Evolutionary conservation across 2,113 vertebrate species (phyloP).

Genomic region (Micromys minutus): DNA sequence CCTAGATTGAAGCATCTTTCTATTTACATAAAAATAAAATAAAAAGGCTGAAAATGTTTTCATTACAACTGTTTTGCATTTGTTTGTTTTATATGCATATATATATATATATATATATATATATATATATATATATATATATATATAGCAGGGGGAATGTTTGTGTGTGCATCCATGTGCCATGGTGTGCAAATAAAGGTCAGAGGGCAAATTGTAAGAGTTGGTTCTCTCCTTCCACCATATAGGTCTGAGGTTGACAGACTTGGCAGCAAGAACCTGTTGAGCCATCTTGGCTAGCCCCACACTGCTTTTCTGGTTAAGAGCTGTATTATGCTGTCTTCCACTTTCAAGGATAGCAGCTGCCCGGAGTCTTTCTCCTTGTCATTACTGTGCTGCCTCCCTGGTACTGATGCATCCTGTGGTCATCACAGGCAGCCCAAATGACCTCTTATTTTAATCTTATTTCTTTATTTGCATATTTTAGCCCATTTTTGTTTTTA

Average conservation of each 20-base stretch:
- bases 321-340: neutral
- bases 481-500: neutral
- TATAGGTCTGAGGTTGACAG: too few species aligned
- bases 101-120: too few species aligned
- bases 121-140: too few species aligned
- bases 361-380: neutral
- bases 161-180: neutral
- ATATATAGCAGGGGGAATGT: too few species aligned
- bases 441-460: neutral
- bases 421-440: neutral
- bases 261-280: neutral
- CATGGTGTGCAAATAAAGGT: neutral
- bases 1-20: neutral
- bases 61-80: neutral
- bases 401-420: neutral
- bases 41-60: neutral
- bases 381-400: neutral
- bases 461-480: neutral
- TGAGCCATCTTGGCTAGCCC: neutral
- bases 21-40: neutral
- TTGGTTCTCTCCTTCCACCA: neutral
- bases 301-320: neutral
- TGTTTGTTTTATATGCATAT: neutral
- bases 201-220: neutral
- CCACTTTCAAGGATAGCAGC: neutral